phyloP scores from a whole-genome alignment of 2,113 vertebrate genomes.

The Triplophysa siluroides region DNA sequence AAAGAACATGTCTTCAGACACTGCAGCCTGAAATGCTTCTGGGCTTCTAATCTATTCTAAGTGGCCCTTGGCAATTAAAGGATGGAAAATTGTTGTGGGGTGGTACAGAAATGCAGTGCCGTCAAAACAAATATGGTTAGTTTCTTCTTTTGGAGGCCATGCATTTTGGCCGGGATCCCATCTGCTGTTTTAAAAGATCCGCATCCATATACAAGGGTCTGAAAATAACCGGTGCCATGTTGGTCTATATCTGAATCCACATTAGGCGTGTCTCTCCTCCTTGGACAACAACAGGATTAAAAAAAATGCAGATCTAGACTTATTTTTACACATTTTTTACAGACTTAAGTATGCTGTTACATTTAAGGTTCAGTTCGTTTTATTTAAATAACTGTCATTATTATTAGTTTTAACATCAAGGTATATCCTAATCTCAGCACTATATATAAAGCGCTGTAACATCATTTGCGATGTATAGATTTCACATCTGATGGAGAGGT shows the following conservation, averaged over 20 bases:
- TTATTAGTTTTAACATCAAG: not conserved
- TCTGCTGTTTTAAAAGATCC: constrained; percentile 64
- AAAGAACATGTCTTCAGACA: not conserved
- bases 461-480: no score
- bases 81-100: constrained; percentile 56
- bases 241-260: constrained; percentile 58
- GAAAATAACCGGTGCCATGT: constrained; percentile 64
- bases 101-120: constrained; percentile 51
- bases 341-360: not conserved
- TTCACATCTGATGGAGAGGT: no score
- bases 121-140: constrained; percentile 58
- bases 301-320: not conserved
- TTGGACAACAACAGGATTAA: not conserved
- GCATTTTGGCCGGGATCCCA: constrained; percentile 67
- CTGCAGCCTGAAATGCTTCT: not conserved
- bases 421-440: no score
- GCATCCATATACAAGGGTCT: constrained; percentile 57
- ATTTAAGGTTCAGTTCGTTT: not conserved
- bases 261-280: constrained; percentile 8
- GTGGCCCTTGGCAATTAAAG: constrained; percentile 32
- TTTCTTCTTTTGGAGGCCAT: constrained; percentile 59
- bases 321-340: not conserved
- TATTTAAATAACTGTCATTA: not conserved
- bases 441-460: not conserved
- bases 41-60: constrained; percentile 39